These are phyloP conservation scores for Cavia aperea DNA, from an alignment of 2,113 vertebrate genomes.

Conservation along the genomic window DNA sequence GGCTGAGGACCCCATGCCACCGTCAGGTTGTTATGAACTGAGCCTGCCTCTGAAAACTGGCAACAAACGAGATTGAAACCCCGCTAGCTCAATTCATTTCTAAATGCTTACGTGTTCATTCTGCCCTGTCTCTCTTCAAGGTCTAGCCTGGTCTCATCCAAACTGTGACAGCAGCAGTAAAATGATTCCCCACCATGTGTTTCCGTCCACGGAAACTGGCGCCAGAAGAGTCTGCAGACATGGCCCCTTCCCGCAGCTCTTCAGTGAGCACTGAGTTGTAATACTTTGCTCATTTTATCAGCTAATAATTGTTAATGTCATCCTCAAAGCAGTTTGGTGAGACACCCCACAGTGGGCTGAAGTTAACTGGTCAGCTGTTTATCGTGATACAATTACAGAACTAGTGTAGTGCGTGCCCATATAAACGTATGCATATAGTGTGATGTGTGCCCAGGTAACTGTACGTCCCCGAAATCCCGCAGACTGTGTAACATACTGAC, in stretches of 20 bases:
- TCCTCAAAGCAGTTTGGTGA: neutral
- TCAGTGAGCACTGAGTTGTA: neutral
- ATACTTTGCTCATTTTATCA: neutral
- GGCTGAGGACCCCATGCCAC: neutral
- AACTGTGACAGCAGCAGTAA: constrained; percentile 6
- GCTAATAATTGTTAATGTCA: neutral
- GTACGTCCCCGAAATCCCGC: neutral
- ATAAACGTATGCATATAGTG: neutral
- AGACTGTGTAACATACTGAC: neutral
- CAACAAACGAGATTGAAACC: constrained; percentile 29
- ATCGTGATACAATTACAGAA: neutral
- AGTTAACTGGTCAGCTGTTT: neutral
- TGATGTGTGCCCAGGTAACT: too few relatives aligned
- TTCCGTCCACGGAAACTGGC: neutral
- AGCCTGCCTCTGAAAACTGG: neutral
- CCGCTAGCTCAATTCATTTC: neutral
- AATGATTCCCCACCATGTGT: neutral
- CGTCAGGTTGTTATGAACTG: neutral
- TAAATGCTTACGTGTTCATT: constrained; percentile 24
- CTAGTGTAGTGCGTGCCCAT: neutral
- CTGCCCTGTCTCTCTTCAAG: constrained; percentile 14
- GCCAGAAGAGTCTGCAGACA: neutral
- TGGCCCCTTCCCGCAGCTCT: neutral
- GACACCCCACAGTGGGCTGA: neutral
- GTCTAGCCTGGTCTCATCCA: constrained; percentile 9